Evolutionary conservation across 2,797 vertebrate species (phyloP).

Genomic region (Spinus pinus): DNA sequence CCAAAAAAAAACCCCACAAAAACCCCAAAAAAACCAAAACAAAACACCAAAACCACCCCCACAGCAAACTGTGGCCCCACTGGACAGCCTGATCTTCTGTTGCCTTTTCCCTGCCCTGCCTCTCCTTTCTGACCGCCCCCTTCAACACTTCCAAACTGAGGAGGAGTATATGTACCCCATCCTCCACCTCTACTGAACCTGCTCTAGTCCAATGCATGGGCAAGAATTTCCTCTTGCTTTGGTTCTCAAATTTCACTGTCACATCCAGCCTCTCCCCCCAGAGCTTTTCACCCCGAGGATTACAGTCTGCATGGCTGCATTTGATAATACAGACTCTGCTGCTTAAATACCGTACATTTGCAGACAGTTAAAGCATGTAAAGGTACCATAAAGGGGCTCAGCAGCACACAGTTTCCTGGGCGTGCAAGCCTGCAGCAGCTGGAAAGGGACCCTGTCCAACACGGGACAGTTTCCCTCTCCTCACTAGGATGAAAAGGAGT

Average conservation of each 20-base stretch:
- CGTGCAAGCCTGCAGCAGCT: neutral
- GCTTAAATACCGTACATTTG: neutral
- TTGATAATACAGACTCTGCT: neutral
- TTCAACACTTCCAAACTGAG: neutral
- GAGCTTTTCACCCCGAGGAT: neutral
- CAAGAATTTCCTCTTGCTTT: constrained; percentile 7
- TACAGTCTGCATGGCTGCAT: neutral
- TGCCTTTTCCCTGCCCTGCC: neutral
- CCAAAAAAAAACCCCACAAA: neutral
- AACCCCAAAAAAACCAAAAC: neutral
- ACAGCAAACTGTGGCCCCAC: neutral
- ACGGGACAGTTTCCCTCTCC: fast-evolving
- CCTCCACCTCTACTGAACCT: neutral
- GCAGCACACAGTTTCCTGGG: neutral
- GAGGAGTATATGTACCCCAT: neutral
- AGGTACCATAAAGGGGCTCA: neutral
- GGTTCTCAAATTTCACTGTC: constrained; percentile 4
- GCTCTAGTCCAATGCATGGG: neutral
- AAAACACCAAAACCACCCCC: neutral
- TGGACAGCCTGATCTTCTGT: neutral
- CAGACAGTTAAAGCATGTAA: neutral
- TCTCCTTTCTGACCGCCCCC: neutral
- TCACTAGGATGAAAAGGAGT: fast-evolving
- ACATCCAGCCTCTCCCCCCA: neutral
- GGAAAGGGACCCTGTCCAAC: neutral